Conservation (phyloP, 2,113 vertebrate genomes). For the Coptodon bakossiorum region DNA sequence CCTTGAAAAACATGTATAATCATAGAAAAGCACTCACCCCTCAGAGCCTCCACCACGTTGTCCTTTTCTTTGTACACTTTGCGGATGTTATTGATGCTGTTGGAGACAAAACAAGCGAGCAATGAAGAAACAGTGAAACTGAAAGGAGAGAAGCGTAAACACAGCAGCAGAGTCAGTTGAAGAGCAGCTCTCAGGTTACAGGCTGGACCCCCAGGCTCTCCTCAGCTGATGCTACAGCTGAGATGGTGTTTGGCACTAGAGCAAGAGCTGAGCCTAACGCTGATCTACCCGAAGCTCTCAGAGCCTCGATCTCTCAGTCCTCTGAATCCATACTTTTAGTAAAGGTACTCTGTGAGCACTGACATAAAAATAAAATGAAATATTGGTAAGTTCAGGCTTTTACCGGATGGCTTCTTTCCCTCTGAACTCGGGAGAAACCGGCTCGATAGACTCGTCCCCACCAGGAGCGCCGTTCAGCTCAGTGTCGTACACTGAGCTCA, state of each 20-base stretch:
- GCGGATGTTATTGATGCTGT: slow-evolving; percentile 87
- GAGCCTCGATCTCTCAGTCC: neutral
- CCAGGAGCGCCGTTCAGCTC: slow-evolving; percentile 72
- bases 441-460: slow-evolving; percentile 79
- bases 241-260: neutral
- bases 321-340: neutral
- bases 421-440: slow-evolving; percentile 83
- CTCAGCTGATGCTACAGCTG: neutral
- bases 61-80: slow-evolving; percentile 89
- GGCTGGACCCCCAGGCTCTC: neutral
- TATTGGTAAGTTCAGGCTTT: neutral
- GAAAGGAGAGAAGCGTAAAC: neutral
- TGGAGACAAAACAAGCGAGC: slow-evolving; percentile 3
- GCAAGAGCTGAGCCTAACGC: neutral
- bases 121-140: neutral
- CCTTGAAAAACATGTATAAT: neutral
- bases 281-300: neutral
- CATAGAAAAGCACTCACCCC: slow-evolving; percentile 69
- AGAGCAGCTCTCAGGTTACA: neutral
- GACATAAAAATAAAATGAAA: neutral
- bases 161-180: neutral
- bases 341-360: neutral
- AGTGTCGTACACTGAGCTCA: slow-evolving; percentile 77
- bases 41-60: slow-evolving; percentile 83
- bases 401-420: slow-evolving; percentile 97